Evolutionary conservation across 2,888 invertebrate genomes (phyloP).

Genomic region (Drosophila formosana): DNA sequence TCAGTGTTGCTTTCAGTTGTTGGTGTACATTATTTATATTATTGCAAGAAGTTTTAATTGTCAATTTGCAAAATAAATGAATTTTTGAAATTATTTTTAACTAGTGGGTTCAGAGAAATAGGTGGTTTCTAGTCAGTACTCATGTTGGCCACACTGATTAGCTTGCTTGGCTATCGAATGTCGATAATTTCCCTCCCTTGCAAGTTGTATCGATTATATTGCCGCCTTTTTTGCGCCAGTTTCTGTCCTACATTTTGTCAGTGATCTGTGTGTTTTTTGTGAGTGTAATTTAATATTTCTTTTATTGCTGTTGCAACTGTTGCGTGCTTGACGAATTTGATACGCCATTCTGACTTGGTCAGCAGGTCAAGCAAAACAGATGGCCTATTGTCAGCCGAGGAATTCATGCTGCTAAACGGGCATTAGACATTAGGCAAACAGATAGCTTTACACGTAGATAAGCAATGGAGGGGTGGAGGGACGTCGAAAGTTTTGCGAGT

Average conservation of each 20-base stretch:
- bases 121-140: too few species aligned
- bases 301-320: not conserved
- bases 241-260: not conserved
- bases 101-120: too few species aligned
- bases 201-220: not conserved
- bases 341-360: not conserved
- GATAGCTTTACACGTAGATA: conserved; percentile 42
- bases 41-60: too few species aligned
- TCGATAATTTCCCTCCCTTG: not conserved
- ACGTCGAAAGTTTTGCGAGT: conserved; percentile 35
- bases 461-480: conserved; percentile 25
- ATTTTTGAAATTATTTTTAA: too few species aligned
- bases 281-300: conserved; percentile 1
- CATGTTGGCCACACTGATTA: too few species aligned
- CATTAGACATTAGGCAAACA: conserved; percentile 50
- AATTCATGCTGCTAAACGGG: conserved; percentile 51
- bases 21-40: too few species aligned
- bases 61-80: too few species aligned
- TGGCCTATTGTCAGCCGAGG: conserved; percentile 20
- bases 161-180: not conserved
- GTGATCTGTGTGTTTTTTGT: not conserved
- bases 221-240: not conserved
- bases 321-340: not conserved
- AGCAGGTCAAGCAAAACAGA: conserved; percentile 11
- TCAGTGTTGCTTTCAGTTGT: too few species aligned